Evolutionary conservation across 1,140 invertebrate genomes (phyloP).

Genomic region (Zaprionus ornatus): DNA sequence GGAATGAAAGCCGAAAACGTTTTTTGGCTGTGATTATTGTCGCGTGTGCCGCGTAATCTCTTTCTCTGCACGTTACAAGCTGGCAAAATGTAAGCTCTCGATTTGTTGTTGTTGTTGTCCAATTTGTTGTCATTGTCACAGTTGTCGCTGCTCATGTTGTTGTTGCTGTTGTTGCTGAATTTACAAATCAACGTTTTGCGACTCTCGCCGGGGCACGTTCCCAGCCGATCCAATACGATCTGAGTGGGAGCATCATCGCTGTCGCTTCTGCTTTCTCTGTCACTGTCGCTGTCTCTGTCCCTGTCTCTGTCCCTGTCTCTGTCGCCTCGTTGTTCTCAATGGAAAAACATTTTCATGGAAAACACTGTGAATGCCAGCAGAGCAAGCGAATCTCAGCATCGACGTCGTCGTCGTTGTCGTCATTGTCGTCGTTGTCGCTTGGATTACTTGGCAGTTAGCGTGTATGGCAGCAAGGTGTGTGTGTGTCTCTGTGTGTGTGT

Average conservation of each 20-base stretch:
- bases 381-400: constrained; percentile 38
- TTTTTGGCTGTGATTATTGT: constrained; percentile 38
- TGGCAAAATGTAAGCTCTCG: constrained; percentile 45
- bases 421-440: constrained; percentile 27
- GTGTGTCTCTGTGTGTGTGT: constrained; percentile 30
- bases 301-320: no score
- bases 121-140: constrained; percentile 61
- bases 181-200: constrained; percentile 43
- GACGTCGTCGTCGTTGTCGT: constrained; percentile 5
- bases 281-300: no score
- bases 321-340: constrained; percentile 14
- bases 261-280: no score
- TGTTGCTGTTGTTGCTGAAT: constrained; percentile 31
- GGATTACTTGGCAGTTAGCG: constrained; percentile 58
- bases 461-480: constrained; percentile 12
- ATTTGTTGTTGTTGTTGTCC: constrained; percentile 38
- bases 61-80: constrained; percentile 20
- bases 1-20: constrained; percentile 29
- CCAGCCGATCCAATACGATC: constrained; percentile 44
- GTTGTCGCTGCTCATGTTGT: constrained; percentile 31
- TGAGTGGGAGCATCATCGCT: not conserved
- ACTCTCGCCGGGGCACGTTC: constrained; percentile 28
- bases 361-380: constrained; percentile 4
- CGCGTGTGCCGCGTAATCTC: constrained; percentile 43
- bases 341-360: constrained; percentile 54